phyloP scores from a whole-genome alignment of 2,888 invertebrate species.

The Nomada lathburiana region DNA sequence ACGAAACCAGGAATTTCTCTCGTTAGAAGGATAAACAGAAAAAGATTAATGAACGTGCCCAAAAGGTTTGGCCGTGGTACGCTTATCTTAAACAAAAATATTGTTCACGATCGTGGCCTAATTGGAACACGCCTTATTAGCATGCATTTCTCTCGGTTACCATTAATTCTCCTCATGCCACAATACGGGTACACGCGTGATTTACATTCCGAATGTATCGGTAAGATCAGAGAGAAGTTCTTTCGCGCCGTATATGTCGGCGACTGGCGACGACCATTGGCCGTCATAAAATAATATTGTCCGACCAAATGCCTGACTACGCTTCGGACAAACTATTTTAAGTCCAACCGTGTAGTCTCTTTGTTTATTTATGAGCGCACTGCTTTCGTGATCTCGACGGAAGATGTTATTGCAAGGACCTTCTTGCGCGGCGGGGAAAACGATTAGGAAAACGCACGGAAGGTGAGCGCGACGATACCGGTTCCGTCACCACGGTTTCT shows the following conservation, averaged over 20 bases:
- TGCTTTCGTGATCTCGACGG: constrained; percentile 56
- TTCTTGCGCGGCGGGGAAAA: constrained; percentile 51
- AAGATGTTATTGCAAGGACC: constrained; percentile 72
- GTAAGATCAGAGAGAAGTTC: constrained; percentile 47
- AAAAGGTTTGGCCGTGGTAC: constrained; percentile 12
- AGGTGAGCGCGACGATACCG: constrained; percentile 45
- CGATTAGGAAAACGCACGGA: constrained; percentile 61
- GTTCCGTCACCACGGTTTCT: constrained; percentile 47
- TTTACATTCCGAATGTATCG: constrained; percentile 43
- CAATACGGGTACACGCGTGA: constrained; percentile 5
- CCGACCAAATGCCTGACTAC: constrained; percentile 66
- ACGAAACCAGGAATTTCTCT: constrained; percentile 31
- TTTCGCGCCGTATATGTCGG: constrained; percentile 40
- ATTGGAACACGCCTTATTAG: constrained; percentile 27
- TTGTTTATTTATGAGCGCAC: constrained; percentile 67
- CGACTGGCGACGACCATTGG: constrained; percentile 30
- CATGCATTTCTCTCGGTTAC: not conserved
- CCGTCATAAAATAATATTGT: constrained; percentile 75
- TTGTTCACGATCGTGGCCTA: constrained; percentile 19
- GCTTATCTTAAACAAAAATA: constrained; percentile 34
- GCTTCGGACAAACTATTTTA: constrained; percentile 65
- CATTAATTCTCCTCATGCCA: constrained; percentile 22
- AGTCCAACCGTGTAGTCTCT: constrained; percentile 41
- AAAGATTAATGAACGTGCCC: constrained; percentile 54
- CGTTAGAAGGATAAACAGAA: constrained; percentile 38